Base-by-base conservation (phyloP, 2,113 vertebrate species). In the Pithys albifrons region DNA sequence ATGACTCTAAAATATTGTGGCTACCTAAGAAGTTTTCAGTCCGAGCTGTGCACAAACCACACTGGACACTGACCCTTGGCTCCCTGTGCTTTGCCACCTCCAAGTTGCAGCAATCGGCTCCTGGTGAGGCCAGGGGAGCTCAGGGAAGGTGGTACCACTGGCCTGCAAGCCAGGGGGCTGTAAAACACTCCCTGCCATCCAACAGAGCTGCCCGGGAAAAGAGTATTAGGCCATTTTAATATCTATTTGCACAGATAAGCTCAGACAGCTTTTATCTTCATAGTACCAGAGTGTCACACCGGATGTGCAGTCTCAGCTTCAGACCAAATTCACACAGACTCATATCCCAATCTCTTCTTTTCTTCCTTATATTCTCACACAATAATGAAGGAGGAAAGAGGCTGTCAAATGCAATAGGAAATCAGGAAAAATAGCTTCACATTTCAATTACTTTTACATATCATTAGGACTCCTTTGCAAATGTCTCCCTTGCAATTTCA, bases 391-490 rank as follows among this genome's bases (percentile, higher is more conserved):
- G 33, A 86, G 49, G 62, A 88, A 91, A 94, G 52, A 43, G 18
- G 19, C n/a, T 89, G 57, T 64, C 69, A 90, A 88, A 94, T 48
- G 58, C 75, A 80, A 83, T 6, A 92, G 46, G 37, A 95, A 89
- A 66, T 46, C 51, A 52, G 35, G 43, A 62, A 67, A 77, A 79
- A 73, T 22, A 90, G 23, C 37, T 93, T 91, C 76, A 74, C 29
- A 48, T 77, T 95, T 94, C 82, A 83, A 54, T 77, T 91, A 66
- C 49, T 59, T 95, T 62, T 58, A 79, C 58, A 24, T 79, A 74
- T 88, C 58, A 76, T 80, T 85, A 88, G 75, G 46, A 51, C 45
- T 77, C 10, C 24, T 85, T 85, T 74, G 75, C 59, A 77, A 86
- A 88, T 1, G 1, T 72, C 71, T 91, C 59, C 65, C 52, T 74